Base-by-base conservation (phyloP, 2,888 invertebrate species). In the Metopia argyrocephala region DNA sequence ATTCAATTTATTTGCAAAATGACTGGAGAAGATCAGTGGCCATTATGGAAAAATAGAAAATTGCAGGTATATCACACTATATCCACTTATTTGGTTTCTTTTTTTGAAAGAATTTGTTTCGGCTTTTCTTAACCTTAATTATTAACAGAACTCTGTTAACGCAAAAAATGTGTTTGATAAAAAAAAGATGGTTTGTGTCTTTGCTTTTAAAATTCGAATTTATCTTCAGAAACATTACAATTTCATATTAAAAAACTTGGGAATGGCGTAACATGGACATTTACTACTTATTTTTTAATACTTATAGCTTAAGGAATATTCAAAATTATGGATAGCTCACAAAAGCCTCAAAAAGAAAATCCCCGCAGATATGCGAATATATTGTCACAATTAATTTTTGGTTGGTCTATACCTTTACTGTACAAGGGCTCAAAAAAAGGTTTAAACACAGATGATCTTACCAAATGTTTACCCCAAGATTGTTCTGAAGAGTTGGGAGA, bases 371-470 rank as follows among this genome's bases (percentile, higher is more conserved):
- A 83, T 76, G 90, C 89, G 2, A 90, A 88, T 82, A 85, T 87
- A 28, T 83, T 91, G 18, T 90, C 91, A 5, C 89, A 90, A 82
- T 56, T 90, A 64, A 80, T 90, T 64, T 91, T 91, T 83, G 84
- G 86, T 28, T 91, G 91, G 91, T 83, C 88, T 6, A 82, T 90
- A 65, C 91, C 91, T 3, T 57, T 89, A 23, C 83, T 91, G 4
- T 90, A 86, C 75, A 87, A 86, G 38, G 91, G 91, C 18, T 85
- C 88, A 2, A 86, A 84, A 5, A 82, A 86, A 12, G 90, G 91
- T 2, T 83, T 96, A 12, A 93, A 93, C 84, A 92, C 94, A 66
- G 90, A 91, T 7, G 95, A 96, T 89, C 91, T 96, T 25, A 93
- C 94, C 28, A 92, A 93, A 86, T 94, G 94, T 0, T 90, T 93